Evolutionary conservation across 2,888 invertebrate genomes (phyloP).

Genomic region (Chelonus formosanus): DNA sequence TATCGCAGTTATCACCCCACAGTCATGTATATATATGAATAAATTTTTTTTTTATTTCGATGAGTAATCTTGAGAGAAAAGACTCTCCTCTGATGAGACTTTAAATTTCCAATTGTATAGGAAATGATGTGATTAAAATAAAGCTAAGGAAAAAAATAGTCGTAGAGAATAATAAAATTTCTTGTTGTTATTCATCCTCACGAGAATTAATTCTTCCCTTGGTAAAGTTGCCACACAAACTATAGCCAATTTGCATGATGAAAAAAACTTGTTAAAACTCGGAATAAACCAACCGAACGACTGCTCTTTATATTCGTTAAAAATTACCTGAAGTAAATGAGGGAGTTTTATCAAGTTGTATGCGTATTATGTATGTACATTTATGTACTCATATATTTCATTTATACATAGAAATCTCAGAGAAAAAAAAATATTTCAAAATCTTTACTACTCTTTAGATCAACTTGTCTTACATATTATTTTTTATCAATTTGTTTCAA

Average conservation of each 20-base stretch:
- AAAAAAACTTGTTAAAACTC: constrained; percentile 57
- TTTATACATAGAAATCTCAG: too few relatives aligned
- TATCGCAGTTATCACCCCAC: constrained; percentile 48
- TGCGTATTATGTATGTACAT: too few relatives aligned
- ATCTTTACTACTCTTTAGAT: too few relatives aligned
- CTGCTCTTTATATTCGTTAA: constrained; percentile 35
- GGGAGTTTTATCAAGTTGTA: constrained; percentile 39
- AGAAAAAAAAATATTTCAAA: too few relatives aligned
- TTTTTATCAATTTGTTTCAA: too few relatives aligned
- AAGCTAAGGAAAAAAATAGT: constrained; percentile 15
- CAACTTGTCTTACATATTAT: too few relatives aligned
- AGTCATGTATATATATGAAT: neutral
- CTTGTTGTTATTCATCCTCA: constrained; percentile 3
- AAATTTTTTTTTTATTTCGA: constrained; percentile 3
- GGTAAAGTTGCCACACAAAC: constrained; percentile 50
- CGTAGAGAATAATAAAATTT: constrained; percentile 4
- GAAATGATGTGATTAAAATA: too few relatives aligned
- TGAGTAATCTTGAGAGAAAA: neutral
- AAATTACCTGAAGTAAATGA: constrained; percentile 48
- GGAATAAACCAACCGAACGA: constrained; percentile 57
- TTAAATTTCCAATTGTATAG: neutral
- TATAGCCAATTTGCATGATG: constrained; percentile 59
- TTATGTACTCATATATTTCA: too few relatives aligned
- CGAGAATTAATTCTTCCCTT: constrained; percentile 22
- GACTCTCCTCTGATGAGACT: neutral